These are phyloP conservation scores for Rhagoletis zephyria DNA, from an alignment of 1,140 invertebrate species.

Conservation along the genomic window DNA sequence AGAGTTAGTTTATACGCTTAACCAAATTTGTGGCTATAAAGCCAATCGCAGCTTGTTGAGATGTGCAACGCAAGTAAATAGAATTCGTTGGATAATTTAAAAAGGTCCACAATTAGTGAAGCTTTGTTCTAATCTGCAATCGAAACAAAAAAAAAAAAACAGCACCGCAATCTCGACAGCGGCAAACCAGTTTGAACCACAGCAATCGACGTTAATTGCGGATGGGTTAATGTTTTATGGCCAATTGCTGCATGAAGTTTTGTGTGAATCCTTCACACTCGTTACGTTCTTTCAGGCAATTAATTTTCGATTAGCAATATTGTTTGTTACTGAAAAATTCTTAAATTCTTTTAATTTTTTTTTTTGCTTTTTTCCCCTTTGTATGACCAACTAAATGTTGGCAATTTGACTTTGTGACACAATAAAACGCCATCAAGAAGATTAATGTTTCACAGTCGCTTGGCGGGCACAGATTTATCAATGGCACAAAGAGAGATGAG, in stretches of 20 bases:
- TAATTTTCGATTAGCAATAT: conserved; percentile 10
- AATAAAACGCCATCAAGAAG: conserved; percentile 20
- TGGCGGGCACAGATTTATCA: conserved; percentile 47
- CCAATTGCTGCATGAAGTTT: neutral
- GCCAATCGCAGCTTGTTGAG: neutral
- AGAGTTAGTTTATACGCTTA: neutral
- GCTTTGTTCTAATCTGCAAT: neutral
- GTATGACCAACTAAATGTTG: neutral
- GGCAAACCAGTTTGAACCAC: neutral
- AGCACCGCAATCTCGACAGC: neutral
- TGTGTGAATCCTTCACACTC: conserved; percentile 13
- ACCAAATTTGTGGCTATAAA: too few species aligned
- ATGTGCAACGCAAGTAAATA: neutral
- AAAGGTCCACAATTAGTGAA: conserved; percentile 1
- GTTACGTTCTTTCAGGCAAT: neutral
- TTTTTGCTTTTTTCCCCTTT: neutral
- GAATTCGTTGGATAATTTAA: neutral
- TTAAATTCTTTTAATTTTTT: neutral
- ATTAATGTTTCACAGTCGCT: conserved; percentile 39
- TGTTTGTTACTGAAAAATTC: conserved; percentile 9
- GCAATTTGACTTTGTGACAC: conserved; percentile 37
- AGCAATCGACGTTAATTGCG: neutral
- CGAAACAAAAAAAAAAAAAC: too few species aligned
- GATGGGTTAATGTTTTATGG: neutral
- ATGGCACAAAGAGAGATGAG: neutral